A percentile compares a stretch with the other conserved stretches of the same genome.
Conservation (phyloP, 1,140 invertebrate genomes). For the Asbolus verrucosus region DNA sequence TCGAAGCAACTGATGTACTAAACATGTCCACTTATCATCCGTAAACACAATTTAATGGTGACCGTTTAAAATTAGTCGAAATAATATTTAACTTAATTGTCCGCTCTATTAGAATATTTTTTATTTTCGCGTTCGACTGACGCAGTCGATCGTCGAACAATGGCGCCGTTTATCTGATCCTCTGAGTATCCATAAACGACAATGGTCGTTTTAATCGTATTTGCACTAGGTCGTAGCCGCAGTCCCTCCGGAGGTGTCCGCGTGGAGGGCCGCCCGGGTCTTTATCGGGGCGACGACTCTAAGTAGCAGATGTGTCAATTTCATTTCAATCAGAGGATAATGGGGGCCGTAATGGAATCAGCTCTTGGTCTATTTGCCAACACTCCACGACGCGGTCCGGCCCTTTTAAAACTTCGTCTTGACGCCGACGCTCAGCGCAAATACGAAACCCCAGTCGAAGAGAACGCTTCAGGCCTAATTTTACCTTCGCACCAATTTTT, state of each 20-base stretch:
- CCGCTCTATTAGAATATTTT: neutral
- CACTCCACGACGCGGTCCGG: constrained; percentile 58
- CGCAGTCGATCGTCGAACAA: constrained; percentile 18
- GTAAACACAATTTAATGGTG: constrained; percentile 37
- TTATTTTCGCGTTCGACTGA: neutral
- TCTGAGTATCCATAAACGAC: constrained; percentile 37
- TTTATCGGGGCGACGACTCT: constrained; percentile 47
- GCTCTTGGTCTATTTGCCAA: constrained; percentile 65
- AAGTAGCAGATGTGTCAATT: constrained; percentile 67
- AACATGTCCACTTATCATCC: constrained; percentile 46
- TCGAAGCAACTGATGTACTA: constrained; percentile 27
- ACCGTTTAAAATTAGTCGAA: constrained; percentile 42
- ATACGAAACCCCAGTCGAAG: constrained; percentile 1
- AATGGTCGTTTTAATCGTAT: constrained; percentile 45
- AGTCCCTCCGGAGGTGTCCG: constrained; percentile 26
- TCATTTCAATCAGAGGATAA: constrained; percentile 66
- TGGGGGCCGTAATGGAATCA: constrained; percentile 65
- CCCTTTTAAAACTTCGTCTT: constrained; percentile 27
- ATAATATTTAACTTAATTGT: constrained; percentile 18
- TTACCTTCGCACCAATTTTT: neutral
- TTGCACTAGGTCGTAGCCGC: constrained; percentile 36
- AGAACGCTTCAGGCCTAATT: neutral
- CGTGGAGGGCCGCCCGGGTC: constrained; percentile 14
- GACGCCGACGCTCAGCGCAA: neutral
- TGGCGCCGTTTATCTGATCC: constrained; percentile 15